A percentile compares a stretch with the other conserved stretches of the same genome.
phyloP scores from a whole-genome alignment of 35 echinoderm and acorn worm species.

The Holothuria glaberrima region DNA sequence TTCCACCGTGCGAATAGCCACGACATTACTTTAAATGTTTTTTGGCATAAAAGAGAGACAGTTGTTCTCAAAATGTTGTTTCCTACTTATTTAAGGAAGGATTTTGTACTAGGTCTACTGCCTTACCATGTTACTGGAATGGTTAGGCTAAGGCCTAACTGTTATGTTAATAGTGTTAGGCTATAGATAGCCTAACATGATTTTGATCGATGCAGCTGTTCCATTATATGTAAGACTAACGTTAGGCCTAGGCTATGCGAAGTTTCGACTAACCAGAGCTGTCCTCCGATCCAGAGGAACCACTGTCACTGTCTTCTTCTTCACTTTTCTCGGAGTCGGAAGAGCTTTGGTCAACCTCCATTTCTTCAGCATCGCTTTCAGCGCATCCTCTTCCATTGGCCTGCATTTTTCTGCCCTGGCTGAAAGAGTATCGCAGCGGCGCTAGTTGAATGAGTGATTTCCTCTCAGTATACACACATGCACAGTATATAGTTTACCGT shows the following conservation, averaged over 20 bases:
- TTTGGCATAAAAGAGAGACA: no score
- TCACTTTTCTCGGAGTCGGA: slow-evolving; percentile 84
- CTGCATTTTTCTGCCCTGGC: slow-evolving; percentile 41
- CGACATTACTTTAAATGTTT: no score
- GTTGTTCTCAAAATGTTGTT: no score
- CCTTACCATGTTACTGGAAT: not conserved
- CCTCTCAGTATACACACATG: no score
- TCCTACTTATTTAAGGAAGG: no score
- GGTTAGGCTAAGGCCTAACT: not conserved
- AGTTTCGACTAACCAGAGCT: slow-evolving; percentile 71
- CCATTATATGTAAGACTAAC: not conserved
- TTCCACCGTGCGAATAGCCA: no score
- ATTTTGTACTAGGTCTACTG: no score
- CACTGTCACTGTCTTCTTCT: slow-evolving; percentile 82
- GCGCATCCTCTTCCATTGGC: slow-evolving; percentile 37
- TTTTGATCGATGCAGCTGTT: no score
- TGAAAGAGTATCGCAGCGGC: no score
- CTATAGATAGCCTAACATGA: not conserved
- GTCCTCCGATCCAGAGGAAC: slow-evolving; percentile 84
- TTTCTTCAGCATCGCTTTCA: slow-evolving; percentile 94
- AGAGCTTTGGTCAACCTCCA: slow-evolving; percentile 86
- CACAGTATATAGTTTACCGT: no score
- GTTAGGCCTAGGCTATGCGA: slow-evolving; percentile 9
- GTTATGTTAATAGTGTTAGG: no score
- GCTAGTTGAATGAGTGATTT: no score